These are phyloP conservation scores for Eurytemora carolleeae DNA, from an alignment of 1,140 invertebrate genomes.

Conservation along the genomic window DNA sequence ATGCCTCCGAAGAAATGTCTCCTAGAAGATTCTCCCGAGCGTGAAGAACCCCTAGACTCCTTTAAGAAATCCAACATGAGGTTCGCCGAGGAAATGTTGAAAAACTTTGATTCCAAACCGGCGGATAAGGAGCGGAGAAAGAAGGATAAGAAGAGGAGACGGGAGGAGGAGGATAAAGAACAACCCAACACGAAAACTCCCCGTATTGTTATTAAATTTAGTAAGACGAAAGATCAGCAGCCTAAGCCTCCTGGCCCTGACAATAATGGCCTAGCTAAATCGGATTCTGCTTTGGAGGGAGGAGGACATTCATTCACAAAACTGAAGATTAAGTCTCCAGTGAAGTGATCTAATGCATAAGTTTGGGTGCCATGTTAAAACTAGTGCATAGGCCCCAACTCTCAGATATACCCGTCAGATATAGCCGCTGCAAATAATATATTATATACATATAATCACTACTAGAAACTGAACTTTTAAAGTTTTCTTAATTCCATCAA, in stretches of 20 bases:
- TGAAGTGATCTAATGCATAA: too few species aligned
- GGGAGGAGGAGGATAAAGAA: conserved; percentile 5
- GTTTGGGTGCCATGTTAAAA: too few species aligned
- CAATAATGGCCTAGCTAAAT: too few species aligned
- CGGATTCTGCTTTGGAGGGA: too few species aligned
- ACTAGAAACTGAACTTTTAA: too few species aligned
- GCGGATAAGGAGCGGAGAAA: not conserved
- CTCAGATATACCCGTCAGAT: too few species aligned
- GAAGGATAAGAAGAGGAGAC: not conserved
- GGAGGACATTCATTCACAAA: too few species aligned
- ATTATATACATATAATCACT: too few species aligned
- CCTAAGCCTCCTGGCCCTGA: not conserved
- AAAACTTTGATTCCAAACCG: conserved; percentile 3
- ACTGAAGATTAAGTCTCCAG: too few species aligned
- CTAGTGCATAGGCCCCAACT: too few species aligned
- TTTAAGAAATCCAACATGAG: conserved; percentile 6
- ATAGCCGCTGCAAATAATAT: too few species aligned
- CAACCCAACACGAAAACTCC: conserved; percentile 1
- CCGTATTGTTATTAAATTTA: conserved; percentile 14
- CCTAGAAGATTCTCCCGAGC: conserved; percentile 1
- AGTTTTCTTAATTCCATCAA: too few species aligned
- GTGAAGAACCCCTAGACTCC: not conserved
- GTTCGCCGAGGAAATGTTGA: conserved; percentile 6
- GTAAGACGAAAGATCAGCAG: not conserved
- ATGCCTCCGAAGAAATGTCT: conserved; percentile 15